Evolutionary conservation across 2,888 invertebrate genomes (phyloP).

Genomic region (Piscicola geometra): DNA sequence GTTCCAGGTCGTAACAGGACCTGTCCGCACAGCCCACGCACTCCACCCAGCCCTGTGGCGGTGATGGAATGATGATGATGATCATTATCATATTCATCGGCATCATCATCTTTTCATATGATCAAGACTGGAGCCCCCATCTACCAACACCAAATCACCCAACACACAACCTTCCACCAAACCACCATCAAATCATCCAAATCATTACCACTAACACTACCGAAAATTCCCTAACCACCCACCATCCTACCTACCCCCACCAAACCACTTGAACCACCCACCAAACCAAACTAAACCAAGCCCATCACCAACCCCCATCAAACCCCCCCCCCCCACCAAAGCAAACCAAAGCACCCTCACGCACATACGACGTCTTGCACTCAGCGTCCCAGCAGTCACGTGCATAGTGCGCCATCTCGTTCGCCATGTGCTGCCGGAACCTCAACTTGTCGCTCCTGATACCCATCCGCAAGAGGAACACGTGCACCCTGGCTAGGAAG

Average conservation of each 20-base stretch:
- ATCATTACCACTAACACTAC: not conserved
- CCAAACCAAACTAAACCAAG: not conserved
- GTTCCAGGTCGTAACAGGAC: constrained; percentile 91
- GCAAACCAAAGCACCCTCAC: constrained; percentile 46
- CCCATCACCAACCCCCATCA: not conserved
- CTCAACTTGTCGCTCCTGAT: constrained; percentile 78
- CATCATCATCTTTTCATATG: not conserved
- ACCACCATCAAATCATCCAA: no score
- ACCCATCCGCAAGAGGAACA: constrained; percentile 79
- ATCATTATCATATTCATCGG: no score
- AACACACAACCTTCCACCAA: no score
- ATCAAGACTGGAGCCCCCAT: not conserved
- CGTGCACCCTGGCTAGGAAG: constrained; percentile 90
- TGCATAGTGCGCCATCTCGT: constrained; percentile 99
- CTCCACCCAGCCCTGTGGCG: constrained; percentile 64
- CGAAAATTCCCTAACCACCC: not conserved
- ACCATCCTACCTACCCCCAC: not conserved
- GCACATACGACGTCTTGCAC: constrained; percentile 84
- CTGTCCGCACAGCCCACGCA: constrained; percentile 99
- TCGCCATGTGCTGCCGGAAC: constrained; percentile 96
- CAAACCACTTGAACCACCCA: not conserved
- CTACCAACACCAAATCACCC: no score
- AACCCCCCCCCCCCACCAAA: not conserved
- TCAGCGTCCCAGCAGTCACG: constrained; percentile 99
- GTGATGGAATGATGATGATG: not conserved